Conservation (phyloP, 2,113 vertebrate genomes). For the Pithys albifrons region DNA sequence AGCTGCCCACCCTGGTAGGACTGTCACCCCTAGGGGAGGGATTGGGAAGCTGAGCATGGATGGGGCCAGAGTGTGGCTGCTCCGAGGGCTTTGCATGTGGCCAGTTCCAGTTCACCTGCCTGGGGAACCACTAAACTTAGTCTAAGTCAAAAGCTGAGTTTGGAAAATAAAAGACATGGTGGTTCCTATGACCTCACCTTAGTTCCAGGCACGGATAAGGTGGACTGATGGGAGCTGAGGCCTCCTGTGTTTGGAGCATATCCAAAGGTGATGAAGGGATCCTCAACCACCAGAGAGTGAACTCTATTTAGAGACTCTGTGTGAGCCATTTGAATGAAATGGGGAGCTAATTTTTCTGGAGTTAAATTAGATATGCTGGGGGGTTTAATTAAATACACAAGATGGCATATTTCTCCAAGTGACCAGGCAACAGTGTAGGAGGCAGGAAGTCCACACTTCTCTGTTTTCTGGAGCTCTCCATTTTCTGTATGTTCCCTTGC, state of each 20-base stretch:
- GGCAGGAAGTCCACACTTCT: neutral
- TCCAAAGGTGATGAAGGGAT: neutral
- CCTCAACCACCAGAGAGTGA: neutral
- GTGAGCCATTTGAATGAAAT: neutral
- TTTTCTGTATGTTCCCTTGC: neutral
- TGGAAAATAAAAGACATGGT: neutral
- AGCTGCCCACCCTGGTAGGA: conserved; percentile 64
- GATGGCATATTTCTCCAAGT: neutral
- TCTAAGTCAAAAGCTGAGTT: neutral
- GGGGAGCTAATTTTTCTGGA: neutral
- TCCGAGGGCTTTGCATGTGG: neutral
- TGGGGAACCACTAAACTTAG: neutral
- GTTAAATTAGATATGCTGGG: neutral
- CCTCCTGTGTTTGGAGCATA: neutral
- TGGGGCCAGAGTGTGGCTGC: neutral
- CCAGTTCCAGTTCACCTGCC: neutral
- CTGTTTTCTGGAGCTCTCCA: neutral
- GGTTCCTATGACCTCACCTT: neutral
- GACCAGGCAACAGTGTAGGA: neutral
- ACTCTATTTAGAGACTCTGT: neutral
- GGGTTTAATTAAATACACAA: neutral
- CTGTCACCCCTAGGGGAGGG: accelerated
- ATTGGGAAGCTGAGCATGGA: neutral
- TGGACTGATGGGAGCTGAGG: neutral
- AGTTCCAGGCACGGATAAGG: neutral